Evolutionary conservation across 2,797 vertebrate genomes (phyloP).

Genomic region (Triplophysa yarkandensis): DNA sequence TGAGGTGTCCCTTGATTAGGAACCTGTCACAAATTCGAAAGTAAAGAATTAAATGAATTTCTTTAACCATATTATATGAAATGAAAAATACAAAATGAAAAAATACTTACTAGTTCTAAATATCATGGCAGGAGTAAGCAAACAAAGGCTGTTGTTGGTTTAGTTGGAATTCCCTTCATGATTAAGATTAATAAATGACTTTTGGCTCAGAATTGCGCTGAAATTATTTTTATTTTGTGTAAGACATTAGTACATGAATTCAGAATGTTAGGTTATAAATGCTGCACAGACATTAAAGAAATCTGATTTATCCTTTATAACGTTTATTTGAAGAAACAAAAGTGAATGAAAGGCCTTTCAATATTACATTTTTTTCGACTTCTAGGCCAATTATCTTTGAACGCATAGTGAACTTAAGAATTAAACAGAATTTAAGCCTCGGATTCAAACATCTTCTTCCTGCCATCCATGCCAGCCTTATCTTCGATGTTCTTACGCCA

Average conservation of each 20-base stretch:
- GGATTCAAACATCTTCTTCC: conserved; percentile 97
- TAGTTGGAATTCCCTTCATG: background rate
- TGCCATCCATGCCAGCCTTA: conserved; percentile 95
- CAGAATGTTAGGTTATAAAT: background rate
- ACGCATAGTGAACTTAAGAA: background rate
- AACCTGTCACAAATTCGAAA: no score
- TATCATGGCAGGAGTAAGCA: background rate
- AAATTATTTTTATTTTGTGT: conserved; percentile 6
- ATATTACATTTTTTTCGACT: background rate
- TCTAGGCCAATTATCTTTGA: background rate
- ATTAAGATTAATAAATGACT: conserved; percentile 2
- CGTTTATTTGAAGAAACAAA: background rate
- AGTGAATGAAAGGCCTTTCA: background rate
- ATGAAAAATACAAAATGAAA: background rate
- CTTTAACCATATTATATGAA: background rate
- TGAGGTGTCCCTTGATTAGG: background rate
- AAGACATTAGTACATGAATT: conserved; percentile 21
- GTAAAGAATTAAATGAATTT: no score
- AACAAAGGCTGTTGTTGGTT: background rate
- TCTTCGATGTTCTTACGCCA: conserved; percentile 99
- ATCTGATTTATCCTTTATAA: background rate
- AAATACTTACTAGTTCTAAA: conserved; percentile 17
- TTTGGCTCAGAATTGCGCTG: background rate
- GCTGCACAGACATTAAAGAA: background rate
- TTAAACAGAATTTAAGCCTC: conserved; percentile 77